Evolutionary conservation across 1,140 invertebrate genomes (phyloP), one percentile per base, ranked within the genome.

Genomic region (Pararge aegeria): DNA sequence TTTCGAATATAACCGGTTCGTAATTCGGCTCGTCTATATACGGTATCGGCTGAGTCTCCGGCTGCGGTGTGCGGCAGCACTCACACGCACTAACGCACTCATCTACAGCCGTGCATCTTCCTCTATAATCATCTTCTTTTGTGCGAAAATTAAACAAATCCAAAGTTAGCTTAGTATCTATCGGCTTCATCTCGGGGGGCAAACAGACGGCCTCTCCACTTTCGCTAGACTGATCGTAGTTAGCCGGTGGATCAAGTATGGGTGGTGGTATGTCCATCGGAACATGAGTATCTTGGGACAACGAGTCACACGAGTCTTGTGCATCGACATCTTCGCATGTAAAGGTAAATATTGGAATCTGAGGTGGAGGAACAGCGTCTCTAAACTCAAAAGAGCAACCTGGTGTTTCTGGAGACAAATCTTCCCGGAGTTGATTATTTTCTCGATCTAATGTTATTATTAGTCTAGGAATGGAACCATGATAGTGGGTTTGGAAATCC

Each of bases 1-100:
- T 82, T 69, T 90, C 89, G 57, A 83, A 82, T 72, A 90, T 90
- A 9, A 90, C 44, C 1, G 89, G 89, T 55, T 90, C 89, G 0
- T 68, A 88, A 61, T 83, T 80, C 0, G 84, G 85, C 57, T 89
- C 90, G 67, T 91, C 90, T 13, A 91, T 91, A 67, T 63, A 91
- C 0, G 90, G 90, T 55, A 91, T 91, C n/a, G 73, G 73, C 18
- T 78, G 73, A 0, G 79, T 37, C 38, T 89, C 87, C 2, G 87
- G 87, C 21, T 87, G 87, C 30, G 84, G 86, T 2, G 83, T 80
- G 15, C 86, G 84, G 40, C 86, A 89, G 55, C 86, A 89, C 18
- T 87, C 84, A 53, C 86, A 89, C 6, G 86, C 84, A 52, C 83
- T 89, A 4, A 83, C 83, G 42, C 86, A 89, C 15, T 89, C 84